Evolutionary conservation across 1,140 invertebrate genomes (phyloP), one percentile per base, ranked within the genome.

Genomic region (Capitella teleta): DNA sequence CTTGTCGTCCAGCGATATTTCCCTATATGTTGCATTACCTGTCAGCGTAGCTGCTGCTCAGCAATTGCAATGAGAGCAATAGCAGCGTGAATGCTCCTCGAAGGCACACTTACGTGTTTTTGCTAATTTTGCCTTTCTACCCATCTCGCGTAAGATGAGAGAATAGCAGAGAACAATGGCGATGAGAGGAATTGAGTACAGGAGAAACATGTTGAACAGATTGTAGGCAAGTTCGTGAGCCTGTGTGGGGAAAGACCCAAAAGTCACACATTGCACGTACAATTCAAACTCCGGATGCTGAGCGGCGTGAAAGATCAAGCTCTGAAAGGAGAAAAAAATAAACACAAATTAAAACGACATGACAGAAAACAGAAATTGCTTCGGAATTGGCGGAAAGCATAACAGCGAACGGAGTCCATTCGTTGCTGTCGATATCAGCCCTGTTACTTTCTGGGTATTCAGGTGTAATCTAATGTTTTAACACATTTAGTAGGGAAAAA

Each of bases 161-260:
- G 80, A 80, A 54, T 92, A 93, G 60, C 84, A 86, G 61, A 82
- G 87, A 38, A 88, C 80, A 47, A 93, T 91, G 37, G 87, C 80
- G 24, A 81, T 63, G 28, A 93, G 72, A 0, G 90, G 90, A 4
- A 88, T 73, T 26, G 80, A 80, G 68, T 93, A 93, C 82, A 92
- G 87, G 58, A 84, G 80, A 37, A 79, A 69, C 0, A 86, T 74
- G 47, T 81, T 82, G 70, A 84, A 82, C 23, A 86, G 63, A 63
- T 83, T 86, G 74, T 87, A 87, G 18, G 77, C 75, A 2, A 79
- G 76, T 63, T 86, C 83, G 47, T 82, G 75, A 0, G 71, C 60
- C 0, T 61, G 57, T 0, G 75, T 76, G 2, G 65, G 61, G 68
- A 86, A 85, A 32, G 79, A 84, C 45, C 78, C 79, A 64, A 85